Percentiles rank a stretch among this genome's conserved stretches.
phyloP scores from a whole-genome alignment of 1,140 invertebrate genomes.

The Capitella teleta region DNA sequence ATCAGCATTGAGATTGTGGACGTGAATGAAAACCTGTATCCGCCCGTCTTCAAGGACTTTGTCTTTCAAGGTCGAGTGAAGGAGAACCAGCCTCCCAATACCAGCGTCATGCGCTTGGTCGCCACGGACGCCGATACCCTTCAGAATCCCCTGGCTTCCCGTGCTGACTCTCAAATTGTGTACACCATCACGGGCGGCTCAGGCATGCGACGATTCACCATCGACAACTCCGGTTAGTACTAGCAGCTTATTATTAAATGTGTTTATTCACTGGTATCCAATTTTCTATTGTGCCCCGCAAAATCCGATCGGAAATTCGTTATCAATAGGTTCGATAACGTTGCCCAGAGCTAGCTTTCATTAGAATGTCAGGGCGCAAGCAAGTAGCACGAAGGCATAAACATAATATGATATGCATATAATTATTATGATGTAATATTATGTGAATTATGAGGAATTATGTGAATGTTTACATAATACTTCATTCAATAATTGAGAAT shows the following conservation, averaged over 20 bases:
- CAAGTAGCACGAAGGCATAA: too few species aligned
- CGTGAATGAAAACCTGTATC: conserved; percentile 79
- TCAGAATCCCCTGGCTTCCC: conserved; percentile 41
- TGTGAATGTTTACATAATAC: too few species aligned
- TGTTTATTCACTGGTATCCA: background rate
- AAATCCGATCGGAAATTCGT: too few species aligned
- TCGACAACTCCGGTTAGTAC: conserved; percentile 69
- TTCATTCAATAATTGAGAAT: too few species aligned
- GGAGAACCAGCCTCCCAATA: conserved; percentile 53
- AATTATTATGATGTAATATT: too few species aligned
- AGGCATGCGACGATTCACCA: conserved; percentile 79
- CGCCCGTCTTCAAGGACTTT: conserved; percentile 71
- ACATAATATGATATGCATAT: too few species aligned
- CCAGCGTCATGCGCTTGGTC: conserved; percentile 60
- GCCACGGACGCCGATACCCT: conserved; percentile 57
- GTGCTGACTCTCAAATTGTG: conserved; percentile 60
- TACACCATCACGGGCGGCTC: conserved; percentile 81
- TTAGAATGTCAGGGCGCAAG: too few species aligned
- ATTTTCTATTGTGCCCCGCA: too few species aligned
- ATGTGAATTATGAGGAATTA: too few species aligned
- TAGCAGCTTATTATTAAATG: background rate
- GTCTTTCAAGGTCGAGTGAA: conserved; percentile 51
- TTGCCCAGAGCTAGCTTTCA: too few species aligned
- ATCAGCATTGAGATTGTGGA: conserved; percentile 71
- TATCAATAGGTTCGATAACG: too few species aligned